phyloP scores from a whole-genome alignment of 2,113 vertebrate species.

The Pelmatolapia mariae region DNA sequence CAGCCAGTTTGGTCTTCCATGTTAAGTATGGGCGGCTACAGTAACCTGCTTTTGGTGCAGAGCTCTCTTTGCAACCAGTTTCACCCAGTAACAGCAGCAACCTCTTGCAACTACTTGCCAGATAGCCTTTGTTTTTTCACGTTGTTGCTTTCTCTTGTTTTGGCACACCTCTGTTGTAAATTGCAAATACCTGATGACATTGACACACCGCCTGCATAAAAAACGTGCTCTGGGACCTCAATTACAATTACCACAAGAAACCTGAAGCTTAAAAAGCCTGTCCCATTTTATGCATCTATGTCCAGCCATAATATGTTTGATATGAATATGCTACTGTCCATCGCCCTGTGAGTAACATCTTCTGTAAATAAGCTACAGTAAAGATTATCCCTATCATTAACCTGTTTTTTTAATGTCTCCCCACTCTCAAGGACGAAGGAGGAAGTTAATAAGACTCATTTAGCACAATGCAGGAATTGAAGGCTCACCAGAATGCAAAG shows the following conservation, averaged over 20 bases:
- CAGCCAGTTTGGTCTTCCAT: neutral
- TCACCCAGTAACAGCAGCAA: neutral
- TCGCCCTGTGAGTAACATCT: neutral
- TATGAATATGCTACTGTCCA: neutral
- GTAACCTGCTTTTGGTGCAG: fast-evolving
- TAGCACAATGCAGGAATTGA: conserved; percentile 36
- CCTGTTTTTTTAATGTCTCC: conserved; percentile 4
- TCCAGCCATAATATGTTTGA: neutral
- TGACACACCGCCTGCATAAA: neutral
- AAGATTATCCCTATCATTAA: conserved; percentile 32
- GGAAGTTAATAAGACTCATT: conserved; percentile 50
- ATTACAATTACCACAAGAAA: neutral
- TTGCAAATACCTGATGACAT: neutral
- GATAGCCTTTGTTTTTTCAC: neutral
- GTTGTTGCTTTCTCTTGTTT: neutral
- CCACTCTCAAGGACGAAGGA: conserved; percentile 39
- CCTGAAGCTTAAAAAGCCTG: neutral
- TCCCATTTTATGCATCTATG: neutral
- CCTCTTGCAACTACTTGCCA: neutral
- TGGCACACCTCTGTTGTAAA: neutral
- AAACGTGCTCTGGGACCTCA: neutral
- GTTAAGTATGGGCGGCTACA: neutral
- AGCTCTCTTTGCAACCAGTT: neutral
- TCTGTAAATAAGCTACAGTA: neutral
- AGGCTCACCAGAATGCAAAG: conserved; percentile 34